Percentiles rank a stretch among this genome's conserved stretches.
These are phyloP conservation scores for Theocolax elegans DNA, from an alignment of 1,140 invertebrate genomes.

Conservation along the genomic window DNA sequence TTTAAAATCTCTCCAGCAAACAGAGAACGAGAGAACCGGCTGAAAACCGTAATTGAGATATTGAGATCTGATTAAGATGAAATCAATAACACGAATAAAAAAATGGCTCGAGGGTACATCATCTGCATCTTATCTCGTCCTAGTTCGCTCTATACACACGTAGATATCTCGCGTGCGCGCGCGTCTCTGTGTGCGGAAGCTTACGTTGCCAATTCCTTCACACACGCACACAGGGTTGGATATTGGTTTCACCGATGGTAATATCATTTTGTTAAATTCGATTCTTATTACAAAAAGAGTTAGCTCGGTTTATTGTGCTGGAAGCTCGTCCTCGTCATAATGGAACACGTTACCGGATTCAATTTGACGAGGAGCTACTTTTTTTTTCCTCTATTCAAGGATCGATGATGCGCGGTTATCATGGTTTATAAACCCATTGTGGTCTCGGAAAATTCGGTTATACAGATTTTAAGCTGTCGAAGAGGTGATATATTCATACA, in stretches of 20 bases:
- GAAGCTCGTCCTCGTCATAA: background rate
- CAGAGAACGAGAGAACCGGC: constrained; percentile 43
- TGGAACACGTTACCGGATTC: background rate
- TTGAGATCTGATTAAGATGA: constrained; percentile 67
- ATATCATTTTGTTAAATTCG: constrained; percentile 39
- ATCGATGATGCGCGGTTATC: constrained; percentile 16
- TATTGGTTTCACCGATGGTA: constrained; percentile 33
- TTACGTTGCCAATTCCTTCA: constrained; percentile 10
- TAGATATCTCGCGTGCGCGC: no score
- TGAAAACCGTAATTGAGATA: constrained; percentile 67
- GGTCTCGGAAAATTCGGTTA: background rate
- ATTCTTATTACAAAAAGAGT: constrained; percentile 36
- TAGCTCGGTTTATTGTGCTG: constrained; percentile 4
- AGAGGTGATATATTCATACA: no score
- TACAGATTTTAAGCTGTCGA: no score
- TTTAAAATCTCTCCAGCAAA: constrained; percentile 66
- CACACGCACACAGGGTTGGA: background rate
- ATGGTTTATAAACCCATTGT: background rate
- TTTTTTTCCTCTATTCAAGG: no score
- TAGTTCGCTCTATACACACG: no score
- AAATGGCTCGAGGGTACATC: background rate
- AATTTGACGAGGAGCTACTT: background rate
- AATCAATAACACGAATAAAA: constrained; percentile 59
- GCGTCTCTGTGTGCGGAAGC: no score
- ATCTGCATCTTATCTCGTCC: background rate